Evolutionary conservation across 2,113 vertebrate genomes (phyloP), one percentile per base, ranked within the genome.

Genomic region (Chrysemys picta): DNA sequence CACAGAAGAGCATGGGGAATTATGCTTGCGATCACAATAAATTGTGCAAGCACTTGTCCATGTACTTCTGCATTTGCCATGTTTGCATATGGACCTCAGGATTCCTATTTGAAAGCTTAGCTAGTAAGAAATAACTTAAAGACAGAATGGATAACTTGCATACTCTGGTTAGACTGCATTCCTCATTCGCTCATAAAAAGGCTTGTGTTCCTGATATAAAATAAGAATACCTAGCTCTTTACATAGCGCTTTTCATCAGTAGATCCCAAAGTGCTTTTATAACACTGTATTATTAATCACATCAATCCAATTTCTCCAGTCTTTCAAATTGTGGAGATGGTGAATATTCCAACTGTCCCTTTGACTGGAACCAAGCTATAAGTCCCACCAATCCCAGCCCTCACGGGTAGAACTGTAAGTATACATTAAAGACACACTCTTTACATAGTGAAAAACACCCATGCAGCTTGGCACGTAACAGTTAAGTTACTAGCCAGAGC

Each of bases 391-490:
- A 6, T 12, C 25, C 57, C 79, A 5, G 78, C 38, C 2, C 50
- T 56, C 85, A 50, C 53, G 3, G 17, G 24, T 38, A 89, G n/a
- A 72, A 82, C 27, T 2, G 5, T 21, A 25, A 79, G 59, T 29
- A 54, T 35, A 12, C 42, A 84, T 57, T 10, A 53, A 57, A 65
- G 80, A 82, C 35, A 27, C 22, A 1, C 4, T 0, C 25, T n/a
- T 82, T 38, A 52, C 52, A 57, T 2, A 4, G 35, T 16, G 38
- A 79, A 57, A 72, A 38, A 76, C 42, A 81, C 83, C 13, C 19
- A 13, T 1, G 1, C 5, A 4, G 1, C 78, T 79, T 35, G 52
- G 3, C 17, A 4, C 0, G 3, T 29, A 80, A 49, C 2, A 93
- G 88, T 52, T 1, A 27, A 53, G 87, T 38, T 72, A 47, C 31